phyloP scores from a whole-genome alignment of 2,797 vertebrate genomes.

The Synanceia verrucosa region DNA sequence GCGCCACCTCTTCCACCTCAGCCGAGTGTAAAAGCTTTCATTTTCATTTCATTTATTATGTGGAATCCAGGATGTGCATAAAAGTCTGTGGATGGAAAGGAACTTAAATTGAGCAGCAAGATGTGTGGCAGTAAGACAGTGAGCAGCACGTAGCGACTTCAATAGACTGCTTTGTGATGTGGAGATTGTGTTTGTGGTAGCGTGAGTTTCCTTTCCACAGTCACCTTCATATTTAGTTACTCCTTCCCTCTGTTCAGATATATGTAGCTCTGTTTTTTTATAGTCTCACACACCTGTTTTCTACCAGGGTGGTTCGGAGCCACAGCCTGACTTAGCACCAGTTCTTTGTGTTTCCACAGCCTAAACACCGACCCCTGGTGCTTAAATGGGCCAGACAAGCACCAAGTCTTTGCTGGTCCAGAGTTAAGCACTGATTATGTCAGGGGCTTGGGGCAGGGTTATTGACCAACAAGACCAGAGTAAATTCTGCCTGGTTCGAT shows the following conservation, averaged over 20 bases:
- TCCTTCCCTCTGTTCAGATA: not conserved
- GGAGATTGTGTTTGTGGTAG: not conserved
- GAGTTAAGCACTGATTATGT: too few relatives aligned
- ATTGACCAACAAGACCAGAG: too few relatives aligned
- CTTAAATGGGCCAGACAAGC: too few relatives aligned
- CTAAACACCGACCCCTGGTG: too few relatives aligned
- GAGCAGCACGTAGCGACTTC: slow-evolving; percentile 3
- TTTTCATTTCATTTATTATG: slow-evolving; percentile 48
- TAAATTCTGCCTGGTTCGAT: too few relatives aligned
- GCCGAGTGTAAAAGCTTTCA: slow-evolving; percentile 57
- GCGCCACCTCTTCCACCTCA: slow-evolving; percentile 45
- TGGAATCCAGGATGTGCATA: slow-evolving; percentile 47
- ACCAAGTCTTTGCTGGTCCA: too few relatives aligned
- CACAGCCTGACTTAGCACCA: too few relatives aligned
- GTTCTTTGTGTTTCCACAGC: too few relatives aligned
- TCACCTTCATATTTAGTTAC: not conserved
- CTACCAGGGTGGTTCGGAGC: too few relatives aligned
- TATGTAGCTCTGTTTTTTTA: not conserved
- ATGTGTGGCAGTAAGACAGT: not conserved
- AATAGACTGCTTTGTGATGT: not conserved
- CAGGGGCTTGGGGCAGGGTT: too few relatives aligned
- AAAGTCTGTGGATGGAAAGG: slow-evolving; percentile 14
- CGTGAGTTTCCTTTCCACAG: not conserved
- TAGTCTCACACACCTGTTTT: too few relatives aligned
- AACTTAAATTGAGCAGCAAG: slow-evolving; percentile 19